These are phyloP conservation scores for Elymnias hypermnestra DNA, from an alignment of 1,140 invertebrate genomes.

Conservation along the genomic window DNA sequence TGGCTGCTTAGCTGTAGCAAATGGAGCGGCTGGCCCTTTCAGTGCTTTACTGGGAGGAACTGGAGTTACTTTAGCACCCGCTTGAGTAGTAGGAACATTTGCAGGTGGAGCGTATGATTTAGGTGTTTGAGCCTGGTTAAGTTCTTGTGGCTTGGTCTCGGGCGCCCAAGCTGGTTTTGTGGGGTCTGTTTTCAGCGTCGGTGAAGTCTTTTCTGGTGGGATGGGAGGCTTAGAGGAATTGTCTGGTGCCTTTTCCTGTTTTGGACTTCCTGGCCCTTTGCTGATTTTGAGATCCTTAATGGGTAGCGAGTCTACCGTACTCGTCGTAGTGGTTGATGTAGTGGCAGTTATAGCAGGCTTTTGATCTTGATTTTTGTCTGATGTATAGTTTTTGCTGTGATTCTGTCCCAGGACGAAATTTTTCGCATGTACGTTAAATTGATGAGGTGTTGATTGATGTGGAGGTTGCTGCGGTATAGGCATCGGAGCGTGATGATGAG, in stretches of 20 bases:
- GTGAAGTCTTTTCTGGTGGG: conserved; percentile 44
- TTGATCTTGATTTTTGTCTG: conserved; percentile 54
- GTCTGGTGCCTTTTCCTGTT: conserved; percentile 41
- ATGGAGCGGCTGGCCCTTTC: conserved; percentile 57
- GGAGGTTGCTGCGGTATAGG: conserved; percentile 44
- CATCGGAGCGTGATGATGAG: conserved; percentile 45
- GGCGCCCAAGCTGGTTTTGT: conserved; percentile 54
- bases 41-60: conserved; percentile 37
- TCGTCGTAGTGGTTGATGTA: conserved; percentile 28
- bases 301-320: conserved; percentile 48
- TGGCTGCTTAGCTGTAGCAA: conserved; percentile 51
- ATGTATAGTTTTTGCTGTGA: conserved; percentile 49
- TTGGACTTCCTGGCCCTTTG: conserved; percentile 59
- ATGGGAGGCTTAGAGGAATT: conserved; percentile 37
- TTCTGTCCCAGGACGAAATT: conserved; percentile 68
- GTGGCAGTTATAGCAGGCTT: conserved; percentile 31
- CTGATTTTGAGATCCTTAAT: conserved; percentile 70
- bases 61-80: conserved; percentile 38
- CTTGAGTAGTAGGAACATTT: conserved; percentile 27
- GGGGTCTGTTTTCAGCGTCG: conserved; percentile 45
- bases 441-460: conserved; percentile 55
- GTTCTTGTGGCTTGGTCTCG: conserved; percentile 40
- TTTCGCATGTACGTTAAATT: conserved; percentile 73
- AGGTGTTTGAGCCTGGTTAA: too few species aligned
- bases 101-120: conserved; percentile 35